Evolutionary conservation across 2,888 invertebrate genomes (phyloP).

Genomic region (Meganola albula): DNA sequence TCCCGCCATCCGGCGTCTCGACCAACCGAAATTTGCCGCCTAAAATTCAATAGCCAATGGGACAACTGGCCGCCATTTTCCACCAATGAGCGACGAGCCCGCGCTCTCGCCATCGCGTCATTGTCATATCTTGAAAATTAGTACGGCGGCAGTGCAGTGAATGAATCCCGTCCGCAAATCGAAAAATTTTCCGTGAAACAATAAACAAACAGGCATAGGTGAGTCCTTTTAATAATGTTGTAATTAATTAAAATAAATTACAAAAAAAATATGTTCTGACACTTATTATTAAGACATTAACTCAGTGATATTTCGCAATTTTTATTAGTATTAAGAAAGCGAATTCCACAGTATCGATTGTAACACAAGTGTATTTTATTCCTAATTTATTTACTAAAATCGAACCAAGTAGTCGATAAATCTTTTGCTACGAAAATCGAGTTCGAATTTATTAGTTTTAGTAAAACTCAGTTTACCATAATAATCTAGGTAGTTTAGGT

Average conservation of each 20-base stretch:
- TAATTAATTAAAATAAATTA: constrained; percentile 23
- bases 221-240: constrained; percentile 35
- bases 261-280: constrained; percentile 29
- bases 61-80: constrained; percentile 68
- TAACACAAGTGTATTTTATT: too few relatives aligned
- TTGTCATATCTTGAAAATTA: constrained; percentile 76
- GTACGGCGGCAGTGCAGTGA: constrained; percentile 72
- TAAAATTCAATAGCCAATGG: constrained; percentile 61
- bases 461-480: too few relatives aligned
- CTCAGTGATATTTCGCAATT: constrained; percentile 42
- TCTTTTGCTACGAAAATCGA: too few relatives aligned
- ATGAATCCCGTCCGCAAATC: constrained; percentile 74
- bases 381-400: too few relatives aligned
- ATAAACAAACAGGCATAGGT: constrained; percentile 53
- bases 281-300: constrained; percentile 21
- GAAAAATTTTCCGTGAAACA: constrained; percentile 65
- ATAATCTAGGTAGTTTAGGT: constrained; percentile 56
- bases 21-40: constrained; percentile 78
- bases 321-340: constrained; percentile 35
- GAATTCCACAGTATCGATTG: too few relatives aligned
- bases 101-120: constrained; percentile 75
- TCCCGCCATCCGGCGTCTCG: constrained; percentile 72
- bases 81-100: constrained; percentile 66
- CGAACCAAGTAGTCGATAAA: too few relatives aligned
- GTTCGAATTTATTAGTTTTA: too few relatives aligned